These are phyloP conservation scores for Suricata suricatta DNA, from an alignment of 2,113 vertebrate species.

Conservation along the genomic window DNA sequence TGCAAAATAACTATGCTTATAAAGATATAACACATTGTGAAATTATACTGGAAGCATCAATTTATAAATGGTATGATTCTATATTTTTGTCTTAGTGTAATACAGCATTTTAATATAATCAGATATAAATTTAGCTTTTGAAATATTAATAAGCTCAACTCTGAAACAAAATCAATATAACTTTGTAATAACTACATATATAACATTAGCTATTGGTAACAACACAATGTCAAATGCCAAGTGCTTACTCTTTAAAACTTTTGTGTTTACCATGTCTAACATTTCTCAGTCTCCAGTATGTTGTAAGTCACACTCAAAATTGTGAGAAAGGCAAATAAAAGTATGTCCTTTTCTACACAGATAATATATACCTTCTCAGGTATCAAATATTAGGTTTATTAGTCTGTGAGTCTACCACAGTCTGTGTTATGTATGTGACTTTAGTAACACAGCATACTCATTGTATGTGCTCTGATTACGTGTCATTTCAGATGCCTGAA, in stretches of 20 bases:
- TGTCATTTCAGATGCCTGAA: not conserved
- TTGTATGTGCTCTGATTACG: not conserved
- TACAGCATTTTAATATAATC: constrained; percentile 33
- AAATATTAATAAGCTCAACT: constrained; percentile 51
- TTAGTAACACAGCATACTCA: not conserved
- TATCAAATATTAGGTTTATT: not conserved
- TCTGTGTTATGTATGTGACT: not conserved
- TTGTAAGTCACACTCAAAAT: constrained; percentile 15
- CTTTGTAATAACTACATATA: not conserved
- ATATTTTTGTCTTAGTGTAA: constrained; percentile 33
- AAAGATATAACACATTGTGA: constrained; percentile 52
- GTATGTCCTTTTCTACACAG: not conserved
- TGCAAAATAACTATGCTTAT: constrained; percentile 66
- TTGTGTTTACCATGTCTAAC: not conserved
- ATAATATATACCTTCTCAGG: not conserved
- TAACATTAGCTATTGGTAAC: not conserved
- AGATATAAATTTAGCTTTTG: constrained; percentile 36
- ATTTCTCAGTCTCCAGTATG: not conserved
- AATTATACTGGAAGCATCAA: constrained; percentile 17
- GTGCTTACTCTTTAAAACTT: not conserved
- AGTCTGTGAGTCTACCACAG: not conserved
- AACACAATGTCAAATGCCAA: not conserved
- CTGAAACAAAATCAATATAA: constrained; percentile 40
- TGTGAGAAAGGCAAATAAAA: not conserved
- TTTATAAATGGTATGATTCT: constrained; percentile 46